Conservation (phyloP, 2,797 vertebrate species). For the Diglossa cyanea region DNA sequence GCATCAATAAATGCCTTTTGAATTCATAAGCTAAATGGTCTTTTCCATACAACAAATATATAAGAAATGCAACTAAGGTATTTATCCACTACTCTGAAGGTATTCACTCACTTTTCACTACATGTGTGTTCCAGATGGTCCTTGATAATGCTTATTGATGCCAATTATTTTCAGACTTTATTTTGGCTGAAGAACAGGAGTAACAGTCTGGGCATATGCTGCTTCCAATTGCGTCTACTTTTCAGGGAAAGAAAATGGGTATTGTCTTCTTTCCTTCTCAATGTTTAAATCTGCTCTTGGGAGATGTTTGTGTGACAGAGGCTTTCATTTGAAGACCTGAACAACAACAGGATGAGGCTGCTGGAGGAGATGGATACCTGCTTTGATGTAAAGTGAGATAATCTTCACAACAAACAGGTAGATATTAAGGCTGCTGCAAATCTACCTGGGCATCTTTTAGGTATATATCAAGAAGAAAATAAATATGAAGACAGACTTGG, state of each 20-base stretch:
- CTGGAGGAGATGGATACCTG: not conserved
- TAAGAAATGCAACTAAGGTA: not conserved
- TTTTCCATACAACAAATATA: not conserved
- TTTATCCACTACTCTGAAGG: conserved; percentile 1
- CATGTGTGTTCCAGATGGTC: not conserved
- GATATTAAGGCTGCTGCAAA: not conserved
- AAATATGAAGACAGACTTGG: conserved; percentile 10
- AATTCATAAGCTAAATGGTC: not conserved
- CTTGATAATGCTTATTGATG: conserved; percentile 14
- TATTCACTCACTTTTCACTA: not conserved
- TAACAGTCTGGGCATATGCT: not conserved
- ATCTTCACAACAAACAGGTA: not conserved
- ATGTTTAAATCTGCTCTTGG: not conserved
- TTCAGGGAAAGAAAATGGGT: not conserved
- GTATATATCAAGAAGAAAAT: conserved; percentile 26
- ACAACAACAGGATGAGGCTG: not conserved
- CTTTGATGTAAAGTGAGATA: not conserved
- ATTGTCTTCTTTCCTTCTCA: not conserved
- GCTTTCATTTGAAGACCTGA: not conserved
- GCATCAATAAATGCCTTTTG: not conserved
- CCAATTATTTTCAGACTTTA: conserved; percentile 30
- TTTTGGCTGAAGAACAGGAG: conserved; percentile 6
- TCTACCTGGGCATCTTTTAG: not conserved
- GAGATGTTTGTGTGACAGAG: not conserved
- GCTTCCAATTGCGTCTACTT: not conserved